Evolutionary conservation across 2,888 invertebrate genomes (phyloP).

Genomic region (Hypomecis atomaria): DNA sequence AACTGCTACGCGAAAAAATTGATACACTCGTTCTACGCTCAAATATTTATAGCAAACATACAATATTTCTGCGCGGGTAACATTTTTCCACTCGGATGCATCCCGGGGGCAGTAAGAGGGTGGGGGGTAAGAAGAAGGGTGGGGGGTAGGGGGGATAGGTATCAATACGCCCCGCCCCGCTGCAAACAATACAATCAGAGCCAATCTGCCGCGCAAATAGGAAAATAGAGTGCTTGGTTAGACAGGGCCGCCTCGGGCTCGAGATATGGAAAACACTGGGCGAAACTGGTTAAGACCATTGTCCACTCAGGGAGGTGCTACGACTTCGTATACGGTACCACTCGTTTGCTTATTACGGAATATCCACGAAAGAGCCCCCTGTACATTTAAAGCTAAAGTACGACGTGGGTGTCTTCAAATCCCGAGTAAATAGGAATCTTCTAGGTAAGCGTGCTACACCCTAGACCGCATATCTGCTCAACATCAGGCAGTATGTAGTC

Average conservation of each 20-base stretch:
- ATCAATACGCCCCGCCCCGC: constrained; percentile 69
- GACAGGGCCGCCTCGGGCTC: constrained; percentile 70
- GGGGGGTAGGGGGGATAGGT: constrained; percentile 52
- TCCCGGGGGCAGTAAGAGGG: constrained; percentile 46
- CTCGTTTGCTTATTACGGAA: too few species aligned
- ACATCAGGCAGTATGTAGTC: too few species aligned
- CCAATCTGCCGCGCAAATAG: constrained; percentile 84
- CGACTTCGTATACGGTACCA: too few species aligned
- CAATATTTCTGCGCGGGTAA: constrained; percentile 69
- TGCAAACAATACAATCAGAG: constrained; percentile 84
- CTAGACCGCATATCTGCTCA: too few species aligned
- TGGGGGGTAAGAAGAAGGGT: constrained; percentile 35
- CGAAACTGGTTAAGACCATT: not conserved
- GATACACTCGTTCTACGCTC: constrained; percentile 69
- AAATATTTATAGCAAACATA: constrained; percentile 77
- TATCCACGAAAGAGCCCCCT: too few species aligned
- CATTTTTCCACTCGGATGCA: constrained; percentile 75
- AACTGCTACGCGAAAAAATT: constrained; percentile 59
- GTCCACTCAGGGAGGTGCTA: too few species aligned
- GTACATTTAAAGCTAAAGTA: too few species aligned
- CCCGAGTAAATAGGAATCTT: too few species aligned
- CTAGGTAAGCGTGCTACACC: too few species aligned
- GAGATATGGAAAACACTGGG: not conserved
- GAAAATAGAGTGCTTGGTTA: constrained; percentile 82
- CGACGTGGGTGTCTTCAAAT: too few species aligned